Percentiles rank a stretch among this genome's conserved stretches.
Conservation (phyloP, 1,140 invertebrate species). For the Sycophila sp. region DNA sequence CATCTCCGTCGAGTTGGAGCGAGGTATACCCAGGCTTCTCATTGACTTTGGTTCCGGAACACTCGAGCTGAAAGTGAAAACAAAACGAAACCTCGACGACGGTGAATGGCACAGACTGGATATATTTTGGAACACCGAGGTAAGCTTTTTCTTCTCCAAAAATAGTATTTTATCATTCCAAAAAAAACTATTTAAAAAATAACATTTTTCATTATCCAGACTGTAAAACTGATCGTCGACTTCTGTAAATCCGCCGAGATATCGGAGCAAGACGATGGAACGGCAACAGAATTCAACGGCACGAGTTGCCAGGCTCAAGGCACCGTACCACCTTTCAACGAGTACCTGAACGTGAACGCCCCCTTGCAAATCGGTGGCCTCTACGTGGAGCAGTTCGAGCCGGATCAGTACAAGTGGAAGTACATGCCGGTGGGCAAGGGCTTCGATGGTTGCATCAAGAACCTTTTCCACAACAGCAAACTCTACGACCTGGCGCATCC, state of each 20-base stretch:
- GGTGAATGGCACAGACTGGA: constrained; percentile 97
- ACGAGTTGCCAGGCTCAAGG: constrained; percentile 88
- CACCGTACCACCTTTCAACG: constrained; percentile 92
- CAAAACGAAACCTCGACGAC: constrained; percentile 87
- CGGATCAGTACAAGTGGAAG: constrained; percentile 85
- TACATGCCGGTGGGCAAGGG: constrained; percentile 87
- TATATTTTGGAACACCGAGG: constrained; percentile 94
- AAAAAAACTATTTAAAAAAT: neutral
- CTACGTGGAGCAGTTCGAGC: constrained; percentile 87
- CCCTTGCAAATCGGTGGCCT: constrained; percentile 93
- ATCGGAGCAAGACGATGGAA: constrained; percentile 87
- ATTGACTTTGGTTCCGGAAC: constrained; percentile 97
- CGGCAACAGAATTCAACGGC: constrained; percentile 85
- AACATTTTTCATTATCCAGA: constrained; percentile 59
- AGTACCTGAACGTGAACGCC: constrained; percentile 95
- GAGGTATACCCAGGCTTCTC: constrained; percentile 88
- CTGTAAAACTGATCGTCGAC: constrained; percentile 90
- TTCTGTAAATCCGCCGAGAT: constrained; percentile 89
- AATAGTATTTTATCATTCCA: neutral
- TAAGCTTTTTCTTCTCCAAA: constrained; percentile 44
- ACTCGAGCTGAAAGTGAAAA: constrained; percentile 87
- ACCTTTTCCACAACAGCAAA: constrained; percentile 95
- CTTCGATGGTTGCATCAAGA: constrained; percentile 95
- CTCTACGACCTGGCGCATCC: constrained; percentile 92
- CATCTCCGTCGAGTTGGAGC: constrained; percentile 90